Evolutionary conservation across 1,140 invertebrate species (phyloP), one percentile per base, ranked within the genome.

Genomic region (Drosophila ercepeae): DNA sequence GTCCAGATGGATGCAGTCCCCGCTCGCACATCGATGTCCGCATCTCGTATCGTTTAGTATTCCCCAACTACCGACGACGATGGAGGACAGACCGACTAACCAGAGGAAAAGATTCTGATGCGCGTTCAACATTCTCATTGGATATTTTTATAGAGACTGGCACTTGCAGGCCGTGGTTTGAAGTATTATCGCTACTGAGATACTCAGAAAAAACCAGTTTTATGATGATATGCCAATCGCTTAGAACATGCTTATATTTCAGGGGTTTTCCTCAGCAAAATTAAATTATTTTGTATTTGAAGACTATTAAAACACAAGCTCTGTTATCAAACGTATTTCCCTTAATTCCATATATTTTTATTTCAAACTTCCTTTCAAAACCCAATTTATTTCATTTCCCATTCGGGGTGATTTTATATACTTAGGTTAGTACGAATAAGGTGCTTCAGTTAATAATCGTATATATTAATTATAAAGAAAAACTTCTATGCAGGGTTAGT

Each of bases 1-100:
- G 14, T 74, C 71, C 49, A 59, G n/a, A 27, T 41, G 25, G 18
- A 75, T 54, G 44, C 60, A 75, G 6, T 74, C 71, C 9, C 71
- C 69, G 14, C 25, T 73, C 0, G 25, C 34, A 9, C 71, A 74
- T 0, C 50, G 44, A 27, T 73, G 36, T 1, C 34, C 25, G 21
- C 57, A 67, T 7, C 9, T 67, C 9, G 46, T 65, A 5, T 25
- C 16, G 9, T 67, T 44, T 0, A 14, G 14, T 1, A 16, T 23
- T n/a, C 19, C 46, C 16, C 11, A 52, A 32, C 27, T 44, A 23
- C 16, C 11, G 23, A n/a, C 5, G 7, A 65, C 2, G 4, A 8
- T 19, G 11, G 67, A 13, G 25, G 14, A 44, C 19, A 67, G 19
- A 21, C 52, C 11, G 14, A 16, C 7, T 3, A 67, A 27, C 36